Base-by-base conservation (phyloP, 1,140 invertebrate genomes). In the Melipona quadrifasciata region DNA sequence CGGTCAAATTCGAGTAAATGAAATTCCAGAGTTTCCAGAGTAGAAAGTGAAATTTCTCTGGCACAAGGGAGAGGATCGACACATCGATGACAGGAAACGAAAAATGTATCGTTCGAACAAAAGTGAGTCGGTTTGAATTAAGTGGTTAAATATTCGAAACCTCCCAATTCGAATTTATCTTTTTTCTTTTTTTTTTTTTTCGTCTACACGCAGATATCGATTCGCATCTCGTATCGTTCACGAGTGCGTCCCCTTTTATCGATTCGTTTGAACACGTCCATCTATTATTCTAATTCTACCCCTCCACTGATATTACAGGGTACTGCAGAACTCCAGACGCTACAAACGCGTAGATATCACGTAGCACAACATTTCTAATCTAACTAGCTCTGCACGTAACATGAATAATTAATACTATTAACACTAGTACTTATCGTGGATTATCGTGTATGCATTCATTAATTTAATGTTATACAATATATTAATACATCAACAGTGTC, bases 251-350 rank as follows among this genome's bases (percentile, higher is more conserved):
- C 2, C 6, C 17, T 65, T 10, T n/a, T 65, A 65, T 31, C 19
- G 24, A 61, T 61, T 61, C 4, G 19, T 61, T 61, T 31, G 3
- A 65, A 31, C 61, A 65, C n/a, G 16, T 17, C 14, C 16, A 65
- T 24, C 57, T 21, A 21, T 11, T 11, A 10, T 65, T 65, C n/a
- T 27, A 16, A 17, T 27, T 65, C 27, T 10, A 31, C 1, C 17
- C 1, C 16, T 27, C 27, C 6, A 2, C 3, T 8, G 58, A 17
- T 31, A 19, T 6, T 3, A 10, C 1, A 6, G 0, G 8, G 8
- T 31, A 0, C 27, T 19, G 16, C 0, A 2, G 16, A 8, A 31
- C 8, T 6, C 64, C n/a, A 65, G 14, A 19, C 5, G 8, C 31
- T 31, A 65, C 31, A 31, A 0, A 31, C n/a, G 31, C 27, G 1